A percentile compares a stretch with the other conserved stretches of the same genome.
These are phyloP conservation scores for Vidua chalybeata DNA, from an alignment of 2,113 vertebrate species.

Conservation along the genomic window DNA sequence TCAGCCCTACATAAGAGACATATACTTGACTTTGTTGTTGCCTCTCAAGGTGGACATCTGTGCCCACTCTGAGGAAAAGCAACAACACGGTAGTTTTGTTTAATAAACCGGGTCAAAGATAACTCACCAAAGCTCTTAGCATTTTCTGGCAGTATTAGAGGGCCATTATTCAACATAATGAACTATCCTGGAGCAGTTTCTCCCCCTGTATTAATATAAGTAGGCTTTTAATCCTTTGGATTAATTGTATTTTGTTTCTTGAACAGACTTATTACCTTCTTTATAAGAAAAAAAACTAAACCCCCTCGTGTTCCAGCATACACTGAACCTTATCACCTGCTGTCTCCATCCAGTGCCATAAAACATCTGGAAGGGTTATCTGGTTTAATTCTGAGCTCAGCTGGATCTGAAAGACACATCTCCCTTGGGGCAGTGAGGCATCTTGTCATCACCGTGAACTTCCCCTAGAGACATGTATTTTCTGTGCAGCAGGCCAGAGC, in stretches of 20 bases:
- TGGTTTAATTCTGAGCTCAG: neutral
- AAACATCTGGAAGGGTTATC: conserved; percentile 14
- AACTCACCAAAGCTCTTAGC: neutral
- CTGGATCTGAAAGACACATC: neutral
- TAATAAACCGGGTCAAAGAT: neutral
- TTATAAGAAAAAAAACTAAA: neutral
- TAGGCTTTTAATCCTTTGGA: conserved; percentile 9
- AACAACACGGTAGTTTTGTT: neutral
- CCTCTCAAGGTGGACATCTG: neutral
- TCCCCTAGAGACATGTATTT: neutral
- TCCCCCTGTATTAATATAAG: neutral
- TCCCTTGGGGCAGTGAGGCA: neutral
- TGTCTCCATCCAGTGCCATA: neutral
- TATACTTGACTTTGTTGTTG: neutral
- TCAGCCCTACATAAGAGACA: neutral
- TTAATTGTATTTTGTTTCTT: conserved; percentile 9
- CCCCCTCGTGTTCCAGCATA: neutral
- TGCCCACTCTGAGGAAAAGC: neutral
- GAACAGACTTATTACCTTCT: neutral
- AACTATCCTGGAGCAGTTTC: neutral
- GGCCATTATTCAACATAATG: neutral
- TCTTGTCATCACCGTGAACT: neutral
- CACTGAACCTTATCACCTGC: neutral
- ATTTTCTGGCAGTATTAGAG: neutral
- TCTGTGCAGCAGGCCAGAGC: neutral